These are phyloP conservation scores for Megalops atlanticus DNA, from an alignment of 2,113 vertebrate genomes.

Conservation along the genomic window DNA sequence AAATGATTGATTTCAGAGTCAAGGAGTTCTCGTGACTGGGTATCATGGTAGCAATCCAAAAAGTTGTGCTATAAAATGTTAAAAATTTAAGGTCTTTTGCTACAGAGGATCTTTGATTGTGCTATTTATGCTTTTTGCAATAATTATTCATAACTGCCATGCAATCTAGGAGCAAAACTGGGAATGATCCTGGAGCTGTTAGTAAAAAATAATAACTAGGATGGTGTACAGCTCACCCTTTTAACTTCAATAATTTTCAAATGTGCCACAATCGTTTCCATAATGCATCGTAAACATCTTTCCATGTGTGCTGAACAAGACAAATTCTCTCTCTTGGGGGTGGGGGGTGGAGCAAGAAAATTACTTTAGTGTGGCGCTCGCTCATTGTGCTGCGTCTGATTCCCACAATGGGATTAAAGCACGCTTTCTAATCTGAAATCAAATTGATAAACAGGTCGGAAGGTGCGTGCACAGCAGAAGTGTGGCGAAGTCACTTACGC, in stretches of 20 bases:
- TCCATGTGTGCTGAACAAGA: neutral
- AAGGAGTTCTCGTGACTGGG: no score
- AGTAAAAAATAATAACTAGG: neutral
- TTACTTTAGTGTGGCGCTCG: conserved; percentile 21
- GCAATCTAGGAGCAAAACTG: no score
- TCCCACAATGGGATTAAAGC: conserved; percentile 42
- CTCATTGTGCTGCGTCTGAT: conserved; percentile 32
- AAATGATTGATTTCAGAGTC: no score
- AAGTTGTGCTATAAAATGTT: no score
- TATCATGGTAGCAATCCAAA: no score
- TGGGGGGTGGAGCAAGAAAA: conserved; percentile 1
- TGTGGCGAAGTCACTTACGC: conserved; percentile 35
- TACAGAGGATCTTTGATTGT: no score
- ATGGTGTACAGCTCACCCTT: neutral
- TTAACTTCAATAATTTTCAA: neutral
- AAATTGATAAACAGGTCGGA: conserved; percentile 28
- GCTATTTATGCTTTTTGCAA: neutral
- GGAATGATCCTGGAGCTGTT: no score
- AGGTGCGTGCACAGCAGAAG: conserved; percentile 25
- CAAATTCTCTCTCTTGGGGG: neutral
- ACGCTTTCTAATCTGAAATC: conserved; percentile 40
- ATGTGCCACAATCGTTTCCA: no score
- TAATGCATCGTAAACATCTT: neutral
- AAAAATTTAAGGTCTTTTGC: no score
- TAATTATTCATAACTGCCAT: neutral